phyloP scores from a whole-genome alignment of 2,797 vertebrate species.

The Myripristis jacobus region DNA sequence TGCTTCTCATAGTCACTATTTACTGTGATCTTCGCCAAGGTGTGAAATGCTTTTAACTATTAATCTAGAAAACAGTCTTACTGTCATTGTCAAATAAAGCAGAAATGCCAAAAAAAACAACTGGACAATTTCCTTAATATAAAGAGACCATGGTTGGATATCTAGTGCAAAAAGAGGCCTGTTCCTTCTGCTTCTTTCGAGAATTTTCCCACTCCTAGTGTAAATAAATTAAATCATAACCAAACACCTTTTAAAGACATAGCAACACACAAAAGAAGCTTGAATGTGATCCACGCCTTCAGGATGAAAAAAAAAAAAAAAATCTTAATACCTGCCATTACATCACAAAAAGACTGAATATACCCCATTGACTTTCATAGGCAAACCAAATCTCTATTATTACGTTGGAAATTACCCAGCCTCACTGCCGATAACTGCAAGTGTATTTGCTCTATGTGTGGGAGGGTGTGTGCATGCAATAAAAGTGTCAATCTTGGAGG shows the following conservation, averaged over 20 bases:
- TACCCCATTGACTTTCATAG: background rate
- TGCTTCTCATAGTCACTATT: no score
- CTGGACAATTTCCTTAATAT: no score
- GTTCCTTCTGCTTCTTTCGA: background rate
- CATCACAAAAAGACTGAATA: conserved; percentile 7
- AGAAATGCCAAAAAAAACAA: no score
- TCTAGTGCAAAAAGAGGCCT: no score
- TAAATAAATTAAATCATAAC: background rate
- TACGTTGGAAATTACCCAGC: conserved; percentile 15
- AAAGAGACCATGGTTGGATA: no score
- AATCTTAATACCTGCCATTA: conserved; percentile 18
- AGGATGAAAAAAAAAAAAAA: background rate
- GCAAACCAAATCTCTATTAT: conserved; percentile 7
- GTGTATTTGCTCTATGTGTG: conserved; percentile 3
- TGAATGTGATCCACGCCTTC: background rate
- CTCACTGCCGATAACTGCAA: conserved; percentile 42
- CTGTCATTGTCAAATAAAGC: no score
- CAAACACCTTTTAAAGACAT: background rate
- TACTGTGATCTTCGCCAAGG: no score
- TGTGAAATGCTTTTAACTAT: no score
- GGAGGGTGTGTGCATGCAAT: background rate
- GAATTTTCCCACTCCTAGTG: background rate
- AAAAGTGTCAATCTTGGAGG: conserved; percentile 32
- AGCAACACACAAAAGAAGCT: background rate
- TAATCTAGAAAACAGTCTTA: no score